These are phyloP conservation scores for Tenebrosternarchus preto DNA, from an alignment of 2,113 vertebrate genomes.

Conservation along the genomic window DNA sequence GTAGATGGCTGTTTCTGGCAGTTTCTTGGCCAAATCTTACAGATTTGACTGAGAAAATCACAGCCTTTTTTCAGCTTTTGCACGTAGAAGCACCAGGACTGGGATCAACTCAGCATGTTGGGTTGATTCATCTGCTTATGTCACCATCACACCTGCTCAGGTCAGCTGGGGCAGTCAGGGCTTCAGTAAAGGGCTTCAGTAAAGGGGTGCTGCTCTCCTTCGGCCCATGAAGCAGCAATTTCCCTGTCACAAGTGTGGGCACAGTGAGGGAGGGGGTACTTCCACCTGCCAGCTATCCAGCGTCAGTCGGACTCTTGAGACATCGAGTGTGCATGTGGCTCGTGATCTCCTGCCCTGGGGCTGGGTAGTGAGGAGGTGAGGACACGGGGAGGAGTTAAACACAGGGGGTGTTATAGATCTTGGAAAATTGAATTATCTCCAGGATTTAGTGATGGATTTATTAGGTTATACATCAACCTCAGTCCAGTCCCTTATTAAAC, in stretches of 20 bases:
- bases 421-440: background rate
- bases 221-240: slow-evolving; percentile 5
- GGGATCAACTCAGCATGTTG: background rate
- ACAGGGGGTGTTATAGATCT: background rate
- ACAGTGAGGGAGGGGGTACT: background rate
- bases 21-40: background rate
- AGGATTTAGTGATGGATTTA: background rate
- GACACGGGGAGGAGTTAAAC: background rate
- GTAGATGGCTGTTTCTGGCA: background rate
- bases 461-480: background rate
- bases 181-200: background rate
- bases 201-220: background rate
- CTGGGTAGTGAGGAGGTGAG: background rate
- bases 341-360: background rate
- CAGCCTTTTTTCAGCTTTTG: too few relatives aligned
- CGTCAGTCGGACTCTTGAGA: slow-evolving; percentile 3
- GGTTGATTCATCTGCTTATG: background rate
- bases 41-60: too few relatives aligned
- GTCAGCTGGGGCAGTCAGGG: background rate
- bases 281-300: slow-evolving; percentile 1
- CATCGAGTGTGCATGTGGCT: slow-evolving; percentile 23
- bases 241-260: slow-evolving; percentile 2
- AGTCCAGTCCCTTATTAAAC: background rate
- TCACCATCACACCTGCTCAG: too few relatives aligned
- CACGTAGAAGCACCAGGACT: background rate